phyloP scores from a whole-genome alignment of 2,888 invertebrate genomes.

The Agonum fuliginosum region DNA sequence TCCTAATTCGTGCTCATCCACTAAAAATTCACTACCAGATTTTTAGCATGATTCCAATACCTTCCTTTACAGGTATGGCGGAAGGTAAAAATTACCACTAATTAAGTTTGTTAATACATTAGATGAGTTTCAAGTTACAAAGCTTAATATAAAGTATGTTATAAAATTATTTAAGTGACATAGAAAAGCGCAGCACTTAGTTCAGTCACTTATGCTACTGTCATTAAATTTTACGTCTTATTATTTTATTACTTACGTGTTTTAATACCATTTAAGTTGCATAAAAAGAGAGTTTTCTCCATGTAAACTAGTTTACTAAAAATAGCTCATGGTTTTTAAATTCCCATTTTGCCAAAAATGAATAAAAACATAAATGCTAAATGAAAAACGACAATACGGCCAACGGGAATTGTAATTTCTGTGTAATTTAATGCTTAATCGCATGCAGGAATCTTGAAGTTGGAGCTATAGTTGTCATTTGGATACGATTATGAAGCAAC shows the following conservation, averaged over 20 bases:
- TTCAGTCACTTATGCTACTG: slow-evolving; percentile 11
- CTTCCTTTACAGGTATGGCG: no score
- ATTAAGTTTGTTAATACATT: not conserved
- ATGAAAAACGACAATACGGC: not conserved
- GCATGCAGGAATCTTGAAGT: no score
- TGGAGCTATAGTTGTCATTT: no score
- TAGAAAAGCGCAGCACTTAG: slow-evolving; percentile 1
- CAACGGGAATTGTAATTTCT: slow-evolving; percentile 5
- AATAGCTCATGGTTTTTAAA: not conserved
- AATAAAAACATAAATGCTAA: not conserved
- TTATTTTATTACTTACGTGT: slow-evolving; percentile 13
- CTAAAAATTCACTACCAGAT: no score
- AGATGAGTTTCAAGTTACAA: not conserved
- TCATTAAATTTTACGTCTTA: slow-evolving; percentile 1
- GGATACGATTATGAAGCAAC: no score
- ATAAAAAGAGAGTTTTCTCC: slow-evolving; percentile 11
- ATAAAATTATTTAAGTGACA: slow-evolving; percentile 18
- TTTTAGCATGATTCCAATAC: no score
- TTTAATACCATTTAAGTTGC: not conserved
- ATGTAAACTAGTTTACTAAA: not conserved
- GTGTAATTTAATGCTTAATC: no score
- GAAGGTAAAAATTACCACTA: no score
- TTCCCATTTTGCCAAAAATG: not conserved
- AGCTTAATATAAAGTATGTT: slow-evolving; percentile 21
- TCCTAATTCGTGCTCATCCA: no score